Base-by-base conservation (phyloP, 2,888 invertebrate genomes). In the Callyntrura sp. region DNA sequence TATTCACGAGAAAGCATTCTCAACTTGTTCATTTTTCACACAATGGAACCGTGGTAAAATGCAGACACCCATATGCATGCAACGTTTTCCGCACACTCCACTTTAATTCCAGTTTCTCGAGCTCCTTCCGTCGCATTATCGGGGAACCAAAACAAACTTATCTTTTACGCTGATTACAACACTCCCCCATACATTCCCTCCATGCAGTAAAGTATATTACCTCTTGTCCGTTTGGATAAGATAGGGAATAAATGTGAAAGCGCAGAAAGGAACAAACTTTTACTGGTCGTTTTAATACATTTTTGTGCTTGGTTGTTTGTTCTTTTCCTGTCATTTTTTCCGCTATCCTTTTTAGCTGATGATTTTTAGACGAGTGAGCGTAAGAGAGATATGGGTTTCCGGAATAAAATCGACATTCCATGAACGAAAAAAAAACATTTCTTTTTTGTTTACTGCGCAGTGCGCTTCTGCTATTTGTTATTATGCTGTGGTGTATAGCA, bases 141-240 rank as follows among this genome's bases (percentile, higher is more conserved):
- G n/a, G n/a, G n/a, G n/a, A 6, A 57, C 57, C 28, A 68, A 83
- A 68, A 83, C 57, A 81, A 83, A 83, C 83, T 83, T 83, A 83
- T 83, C 83, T 83, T 65, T 83, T 68, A 83, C 51, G 65, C 14
- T 68, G 83, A 83, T 83, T 83, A 68, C 17, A 12, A 62, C 17
- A n/a, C n/a, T n/a, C n/a, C n/a, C n/a, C n/a, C n/a, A n/a, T n/a
- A n/a, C n/a, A n/a, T n/a, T n/a, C n/a, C n/a, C n/a, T n/a, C n/a
- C n/a, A n/a, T 57, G 17, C 62, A 62, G 25, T 62, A 25, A 62
- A 62, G 1, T n/a, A 11, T 62, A 62, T 62, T 25, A 25, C 23
- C 14, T 25, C 62, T 5, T 9, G 11, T 14, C 51, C 11, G n/a
- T n/a, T n/a, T n/a, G n/a, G n/a, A n/a, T n/a, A n/a, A n/a, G n/a